These are phyloP conservation scores for Sarcophaga rosellei DNA, from an alignment of 2,888 invertebrate genomes.

Conservation along the genomic window DNA sequence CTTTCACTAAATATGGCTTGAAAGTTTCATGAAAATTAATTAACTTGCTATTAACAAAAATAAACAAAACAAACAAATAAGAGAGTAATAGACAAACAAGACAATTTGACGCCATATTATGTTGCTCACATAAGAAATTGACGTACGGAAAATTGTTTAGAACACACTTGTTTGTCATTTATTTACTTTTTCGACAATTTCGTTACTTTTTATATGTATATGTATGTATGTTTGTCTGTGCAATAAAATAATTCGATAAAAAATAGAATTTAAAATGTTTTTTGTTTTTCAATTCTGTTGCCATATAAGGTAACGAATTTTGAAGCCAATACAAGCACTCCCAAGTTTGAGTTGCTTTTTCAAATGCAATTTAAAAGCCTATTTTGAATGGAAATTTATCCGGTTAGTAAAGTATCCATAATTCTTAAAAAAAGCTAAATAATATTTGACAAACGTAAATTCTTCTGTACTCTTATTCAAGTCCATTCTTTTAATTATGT, in stretches of 20 bases:
- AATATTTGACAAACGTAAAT: too few relatives aligned
- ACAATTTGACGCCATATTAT: slow-evolving; percentile 14
- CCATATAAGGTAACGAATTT: slow-evolving; percentile 16
- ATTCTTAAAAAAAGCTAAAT: too few relatives aligned
- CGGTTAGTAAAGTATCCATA: too few relatives aligned
- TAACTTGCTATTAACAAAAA: neutral
- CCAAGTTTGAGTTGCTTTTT: too few relatives aligned
- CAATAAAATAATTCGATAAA: neutral
- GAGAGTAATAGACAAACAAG: neutral
- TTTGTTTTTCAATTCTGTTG: neutral
- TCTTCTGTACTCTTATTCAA: too few relatives aligned
- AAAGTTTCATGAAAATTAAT: slow-evolving; percentile 14
- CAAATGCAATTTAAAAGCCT: too few relatives aligned
- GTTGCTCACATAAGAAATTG: neutral
- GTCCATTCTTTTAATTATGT: too few relatives aligned
- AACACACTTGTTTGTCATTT: neutral
- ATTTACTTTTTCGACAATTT: too few relatives aligned
- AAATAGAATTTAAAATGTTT: neutral
- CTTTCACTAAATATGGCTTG: slow-evolving; percentile 1
- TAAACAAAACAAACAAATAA: too few relatives aligned
- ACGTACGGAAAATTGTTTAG: neutral
- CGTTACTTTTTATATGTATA: too few relatives aligned
- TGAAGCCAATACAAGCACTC: neutral
- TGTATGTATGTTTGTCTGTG: too few relatives aligned
- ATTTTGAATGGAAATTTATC: too few relatives aligned